Conservation (phyloP, 2,113 vertebrate genomes). For the Oryzias melastigma region DNA sequence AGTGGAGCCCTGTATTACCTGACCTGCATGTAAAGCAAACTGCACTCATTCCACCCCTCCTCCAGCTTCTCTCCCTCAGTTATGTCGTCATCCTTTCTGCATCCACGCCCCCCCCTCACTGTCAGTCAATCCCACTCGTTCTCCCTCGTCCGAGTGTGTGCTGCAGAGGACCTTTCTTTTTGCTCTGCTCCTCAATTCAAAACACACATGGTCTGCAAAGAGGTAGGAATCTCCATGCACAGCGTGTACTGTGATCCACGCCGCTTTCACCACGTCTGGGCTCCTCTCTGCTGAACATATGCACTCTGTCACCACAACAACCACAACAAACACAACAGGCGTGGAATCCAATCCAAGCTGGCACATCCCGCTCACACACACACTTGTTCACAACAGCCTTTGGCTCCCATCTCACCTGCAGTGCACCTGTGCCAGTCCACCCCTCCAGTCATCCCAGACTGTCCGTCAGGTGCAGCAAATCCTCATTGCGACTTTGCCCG, state of each 20-base stretch:
- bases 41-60: slow-evolving; percentile 56
- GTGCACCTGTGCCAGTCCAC: slow-evolving; percentile 67
- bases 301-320: slow-evolving; percentile 62
- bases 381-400: slow-evolving; percentile 19
- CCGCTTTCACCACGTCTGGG: slow-evolving; percentile 24
- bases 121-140: not conserved
- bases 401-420: slow-evolving; percentile 68
- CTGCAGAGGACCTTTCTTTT: not conserved
- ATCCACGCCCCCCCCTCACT: slow-evolving; percentile 20
- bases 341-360: slow-evolving; percentile 46
- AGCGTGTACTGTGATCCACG: slow-evolving; percentile 29
- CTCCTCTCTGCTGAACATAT: slow-evolving; percentile 37
- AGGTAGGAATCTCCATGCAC: slow-evolving; percentile 11
- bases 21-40: slow-evolving; percentile 79
- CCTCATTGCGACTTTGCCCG: slow-evolving; percentile 58
- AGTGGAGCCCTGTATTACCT: slow-evolving; percentile 65
- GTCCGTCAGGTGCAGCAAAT: slow-evolving; percentile 72
- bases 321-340: slow-evolving; percentile 66
- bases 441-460: slow-evolving; percentile 67
- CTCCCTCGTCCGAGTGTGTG: not conserved
- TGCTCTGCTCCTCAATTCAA: not conserved
- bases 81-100: slow-evolving; percentile 63
- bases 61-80: slow-evolving; percentile 36
- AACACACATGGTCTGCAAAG: slow-evolving; percentile 8
- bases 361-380: slow-evolving; percentile 21